Percentiles rank a stretch among this genome's conserved stretches.
Conservation (phyloP, 2,888 invertebrate species). For the Bibio marci region DNA sequence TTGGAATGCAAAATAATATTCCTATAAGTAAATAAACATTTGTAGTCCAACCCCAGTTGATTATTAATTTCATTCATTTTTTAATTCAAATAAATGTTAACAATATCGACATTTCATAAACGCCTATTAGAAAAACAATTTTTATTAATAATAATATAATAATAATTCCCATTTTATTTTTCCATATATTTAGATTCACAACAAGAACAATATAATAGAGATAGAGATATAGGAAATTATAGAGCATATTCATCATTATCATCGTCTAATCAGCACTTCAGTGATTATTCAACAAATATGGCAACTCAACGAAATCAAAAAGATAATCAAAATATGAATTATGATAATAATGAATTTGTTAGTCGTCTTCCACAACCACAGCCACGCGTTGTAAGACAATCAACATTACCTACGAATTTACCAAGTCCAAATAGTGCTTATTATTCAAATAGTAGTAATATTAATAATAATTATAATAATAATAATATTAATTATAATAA, state of each 20-base stretch:
- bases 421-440: constrained; percentile 12
- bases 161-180: no score
- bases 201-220: constrained; percentile 29
- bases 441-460: no score
- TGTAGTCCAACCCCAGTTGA: no score
- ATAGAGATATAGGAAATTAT: not conserved
- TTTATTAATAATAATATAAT: no score
- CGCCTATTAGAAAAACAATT: no score
- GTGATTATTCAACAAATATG: constrained; percentile 23
- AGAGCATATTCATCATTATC: not conserved
- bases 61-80: no score
- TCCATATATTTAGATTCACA: constrained; percentile 36
- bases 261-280: constrained; percentile 19
- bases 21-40: no score
- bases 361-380: constrained; percentile 5
- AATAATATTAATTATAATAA: no score
- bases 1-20: no score
- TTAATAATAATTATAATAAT: no score
- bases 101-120: no score
- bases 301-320: constrained; percentile 13
- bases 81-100: no score
- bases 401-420: constrained; percentile 25
- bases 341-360: constrained; percentile 15
- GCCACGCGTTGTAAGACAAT: constrained; percentile 25
- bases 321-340: constrained; percentile 8